Conservation (phyloP, 2,797 vertebrate species). For the Myripristis murdjan region DNA sequence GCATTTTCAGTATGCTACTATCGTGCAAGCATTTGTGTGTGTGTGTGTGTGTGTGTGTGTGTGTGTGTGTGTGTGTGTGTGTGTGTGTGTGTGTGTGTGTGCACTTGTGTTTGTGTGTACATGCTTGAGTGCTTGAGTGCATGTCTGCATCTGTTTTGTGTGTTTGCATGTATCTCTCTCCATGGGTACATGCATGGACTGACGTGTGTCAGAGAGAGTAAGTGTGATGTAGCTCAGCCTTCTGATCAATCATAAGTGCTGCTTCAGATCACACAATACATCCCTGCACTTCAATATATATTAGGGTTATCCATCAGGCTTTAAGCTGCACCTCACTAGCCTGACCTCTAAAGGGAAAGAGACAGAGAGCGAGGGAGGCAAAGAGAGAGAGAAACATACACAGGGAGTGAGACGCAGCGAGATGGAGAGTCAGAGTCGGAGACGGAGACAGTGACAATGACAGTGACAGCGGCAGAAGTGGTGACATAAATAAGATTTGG, state of each 20-base stretch:
- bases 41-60: slow-evolving; percentile 17
- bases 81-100: slow-evolving; percentile 17
- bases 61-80: slow-evolving; percentile 11
- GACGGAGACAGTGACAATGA: background rate
- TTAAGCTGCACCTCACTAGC: slow-evolving; percentile 28
- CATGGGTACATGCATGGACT: slow-evolving; percentile 24
- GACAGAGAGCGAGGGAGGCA: slow-evolving; percentile 13
- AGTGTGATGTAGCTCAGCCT: slow-evolving; percentile 25
- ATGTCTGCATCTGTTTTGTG: slow-evolving; percentile 9
- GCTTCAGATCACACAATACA: slow-evolving; percentile 13
- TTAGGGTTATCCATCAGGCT: slow-evolving; percentile 42
- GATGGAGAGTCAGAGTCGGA: slow-evolving; percentile 11
- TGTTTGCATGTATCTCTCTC: slow-evolving; percentile 16
- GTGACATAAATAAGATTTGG: slow-evolving; percentile 55
- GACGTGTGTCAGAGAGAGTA: slow-evolving; percentile 26
- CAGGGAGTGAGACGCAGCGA: background rate
- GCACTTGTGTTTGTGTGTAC: slow-evolving; percentile 1
- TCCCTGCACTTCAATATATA: slow-evolving; percentile 19
- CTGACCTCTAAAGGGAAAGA: slow-evolving; percentile 35
- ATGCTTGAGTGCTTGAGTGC: slow-evolving; percentile 10
- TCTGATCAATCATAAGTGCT: slow-evolving; percentile 38
- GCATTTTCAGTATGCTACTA: slow-evolving; percentile 44
- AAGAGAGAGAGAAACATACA: slow-evolving; percentile 11
- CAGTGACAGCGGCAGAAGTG: slow-evolving; percentile 14
- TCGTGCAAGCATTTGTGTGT: slow-evolving; percentile 18